Percentiles rank a stretch among this genome's conserved stretches.
These are phyloP conservation scores for Thereva nobilitata DNA, from an alignment of 2,888 invertebrate genomes.

Conservation along the genomic window DNA sequence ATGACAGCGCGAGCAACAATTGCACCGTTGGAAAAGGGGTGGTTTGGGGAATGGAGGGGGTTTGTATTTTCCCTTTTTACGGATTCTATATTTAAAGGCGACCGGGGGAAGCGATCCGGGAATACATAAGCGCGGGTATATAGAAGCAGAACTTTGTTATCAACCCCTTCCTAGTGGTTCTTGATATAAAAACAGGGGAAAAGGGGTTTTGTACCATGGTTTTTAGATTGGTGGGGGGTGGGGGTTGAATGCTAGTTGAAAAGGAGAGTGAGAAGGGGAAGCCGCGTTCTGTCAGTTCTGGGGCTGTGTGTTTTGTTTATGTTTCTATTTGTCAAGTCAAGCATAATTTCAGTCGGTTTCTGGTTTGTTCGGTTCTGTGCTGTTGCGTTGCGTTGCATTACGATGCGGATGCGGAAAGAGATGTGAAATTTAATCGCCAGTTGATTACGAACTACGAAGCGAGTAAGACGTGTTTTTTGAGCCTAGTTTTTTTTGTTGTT, in stretches of 20 bases:
- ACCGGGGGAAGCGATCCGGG: too few species aligned
- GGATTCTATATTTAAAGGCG: too few species aligned
- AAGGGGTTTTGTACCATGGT: too few species aligned
- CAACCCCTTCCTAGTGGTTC: too few species aligned
- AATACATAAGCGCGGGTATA: too few species aligned
- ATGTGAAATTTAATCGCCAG: slow-evolving; percentile 45
- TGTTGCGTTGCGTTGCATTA: slow-evolving; percentile 27
- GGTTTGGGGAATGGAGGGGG: too few species aligned
- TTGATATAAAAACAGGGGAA: too few species aligned
- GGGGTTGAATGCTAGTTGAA: background rate
- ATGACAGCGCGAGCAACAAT: too few species aligned
- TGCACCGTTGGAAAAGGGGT: too few species aligned
- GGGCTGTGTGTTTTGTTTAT: slow-evolving; percentile 21
- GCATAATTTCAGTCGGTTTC: slow-evolving; percentile 17
- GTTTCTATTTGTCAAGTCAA: slow-evolving; percentile 31
- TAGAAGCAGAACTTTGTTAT: too few species aligned
- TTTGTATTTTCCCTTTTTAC: too few species aligned
- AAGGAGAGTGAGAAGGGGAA: background rate
- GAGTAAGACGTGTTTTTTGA: slow-evolving; percentile 55
- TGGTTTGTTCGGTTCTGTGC: background rate
- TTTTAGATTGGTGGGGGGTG: background rate
- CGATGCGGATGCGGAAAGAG: slow-evolving; percentile 46
- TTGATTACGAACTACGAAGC: slow-evolving; percentile 57
- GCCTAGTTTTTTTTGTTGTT: too few species aligned
- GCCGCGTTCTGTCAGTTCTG: slow-evolving; percentile 12